Evolutionary conservation across 2,113 vertebrate genomes (phyloP), one percentile per base, ranked within the genome.

Genomic region (Sinocyclocheilus rhinocerous): DNA sequence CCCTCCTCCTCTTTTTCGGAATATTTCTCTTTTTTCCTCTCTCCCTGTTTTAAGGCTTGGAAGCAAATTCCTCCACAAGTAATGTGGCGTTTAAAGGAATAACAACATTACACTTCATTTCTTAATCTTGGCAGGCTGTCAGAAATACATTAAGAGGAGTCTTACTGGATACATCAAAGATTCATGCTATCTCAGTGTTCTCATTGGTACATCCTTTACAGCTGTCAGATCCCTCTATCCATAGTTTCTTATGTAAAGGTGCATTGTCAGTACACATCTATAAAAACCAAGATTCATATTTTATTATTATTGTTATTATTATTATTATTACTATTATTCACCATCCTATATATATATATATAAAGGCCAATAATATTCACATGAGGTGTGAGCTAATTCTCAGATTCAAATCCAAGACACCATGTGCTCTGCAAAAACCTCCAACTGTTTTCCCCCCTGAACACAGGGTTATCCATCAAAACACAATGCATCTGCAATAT

Each of bases 401-500:
- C 24, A 18, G 24, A 57, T 61, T 80, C 22, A 61, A 61, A 63
- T 80, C 55, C 29, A 80, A 61, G 29, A 42, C 57, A 61, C 39
- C 39, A 63, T 67, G 59, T 29, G 39, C 79, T 16, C 20, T 16
- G 33, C 33, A 9, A 24, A 72, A 72, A 39, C 7, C 9, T 48
- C 42, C 22, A 42, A 4, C 36, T 69, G 65, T 4, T 15, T 15
- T 0, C 24, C 24, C 61, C 50, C 84, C 52, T 36, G 15, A 69
- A 72, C 76, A 84, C 76, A 81, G 76, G 84, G 52, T 42, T 80
- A 42, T 82, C 83, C 48, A 83, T 78, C 79, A 73, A 80, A 84
- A 85, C 75, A 26, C 76, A 85, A 87, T 75, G 45, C 72, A 87
- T 89, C 83, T 86, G 72, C 20, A 89, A 89, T 87, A 83, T 79